Evolutionary conservation across 2,113 vertebrate genomes (phyloP).

Genomic region (Ibidorhyncha struthersii): DNA sequence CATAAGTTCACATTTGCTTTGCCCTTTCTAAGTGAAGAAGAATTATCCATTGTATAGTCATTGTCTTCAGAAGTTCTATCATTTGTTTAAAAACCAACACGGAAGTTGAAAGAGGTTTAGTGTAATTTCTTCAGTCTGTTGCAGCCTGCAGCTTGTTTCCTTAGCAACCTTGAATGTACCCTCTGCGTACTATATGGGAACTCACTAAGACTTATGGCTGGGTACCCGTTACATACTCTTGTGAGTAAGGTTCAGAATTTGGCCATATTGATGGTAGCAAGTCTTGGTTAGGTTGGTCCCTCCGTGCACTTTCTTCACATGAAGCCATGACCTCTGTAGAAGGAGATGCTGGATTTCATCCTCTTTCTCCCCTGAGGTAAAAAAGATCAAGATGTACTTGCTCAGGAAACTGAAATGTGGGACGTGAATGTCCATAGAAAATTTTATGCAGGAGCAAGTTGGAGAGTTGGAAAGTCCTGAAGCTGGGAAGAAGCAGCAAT

Average conservation of each 20-base stretch:
- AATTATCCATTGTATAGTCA: background rate
- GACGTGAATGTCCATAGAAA: background rate
- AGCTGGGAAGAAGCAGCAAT: background rate
- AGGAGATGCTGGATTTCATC: background rate
- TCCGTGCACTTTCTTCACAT: background rate
- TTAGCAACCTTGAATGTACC: background rate
- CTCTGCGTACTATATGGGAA: background rate
- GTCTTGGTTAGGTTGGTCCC: background rate
- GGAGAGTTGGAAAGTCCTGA: background rate
- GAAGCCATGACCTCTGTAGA: background rate
- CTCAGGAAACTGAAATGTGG: background rate
- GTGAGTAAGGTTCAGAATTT: background rate
- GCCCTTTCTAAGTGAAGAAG: background rate
- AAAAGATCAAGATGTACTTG: background rate
- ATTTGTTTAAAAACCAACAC: background rate
- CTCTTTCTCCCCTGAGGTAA: background rate
- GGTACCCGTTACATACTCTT: background rate
- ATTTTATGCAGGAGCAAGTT: background rate
- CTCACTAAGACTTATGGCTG: background rate
- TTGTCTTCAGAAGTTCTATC: background rate
- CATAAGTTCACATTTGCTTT: background rate
- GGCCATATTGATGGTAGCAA: background rate
- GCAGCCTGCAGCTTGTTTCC: slow-evolving; percentile 7
- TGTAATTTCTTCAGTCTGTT: background rate
- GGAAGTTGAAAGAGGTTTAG: background rate